A percentile compares a stretch with the other conserved stretches of the same genome.
phyloP scores from a whole-genome alignment of 1,140 invertebrate genomes.

The Leptinotarsa lineolata region DNA sequence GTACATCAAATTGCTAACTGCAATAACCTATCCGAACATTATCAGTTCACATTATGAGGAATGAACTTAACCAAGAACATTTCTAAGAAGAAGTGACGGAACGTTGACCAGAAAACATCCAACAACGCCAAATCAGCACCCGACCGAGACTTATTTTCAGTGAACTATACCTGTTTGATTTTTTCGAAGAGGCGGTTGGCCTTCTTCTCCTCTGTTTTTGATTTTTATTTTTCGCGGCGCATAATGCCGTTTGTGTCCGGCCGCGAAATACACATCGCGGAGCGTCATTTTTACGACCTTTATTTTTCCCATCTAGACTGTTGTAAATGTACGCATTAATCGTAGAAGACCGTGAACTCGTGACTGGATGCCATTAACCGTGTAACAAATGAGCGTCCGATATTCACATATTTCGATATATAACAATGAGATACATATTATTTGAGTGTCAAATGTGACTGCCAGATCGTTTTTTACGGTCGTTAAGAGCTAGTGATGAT shows the following conservation, averaged over 20 bases:
- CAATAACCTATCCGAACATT: no score
- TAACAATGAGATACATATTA: background rate
- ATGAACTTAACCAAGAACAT: no score
- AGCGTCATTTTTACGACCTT: constrained; percentile 5
- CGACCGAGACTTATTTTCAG: background rate
- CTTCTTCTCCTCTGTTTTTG: background rate
- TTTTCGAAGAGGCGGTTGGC: constrained; percentile 5
- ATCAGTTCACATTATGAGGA: no score
- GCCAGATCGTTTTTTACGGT: background rate
- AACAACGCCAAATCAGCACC: no score
- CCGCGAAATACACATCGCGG: background rate
- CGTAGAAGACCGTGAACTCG: background rate
- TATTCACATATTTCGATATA: background rate
- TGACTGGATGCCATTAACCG: background rate
- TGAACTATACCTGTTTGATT: background rate
- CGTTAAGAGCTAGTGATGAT: background rate
- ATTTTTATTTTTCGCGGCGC: background rate
- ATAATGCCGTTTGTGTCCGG: background rate
- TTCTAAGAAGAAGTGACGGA: no score
- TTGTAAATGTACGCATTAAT: constrained; percentile 3
- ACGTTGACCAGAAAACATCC: no score
- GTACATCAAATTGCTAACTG: no score
- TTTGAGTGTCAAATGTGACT: background rate
- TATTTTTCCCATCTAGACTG: constrained; percentile 6
- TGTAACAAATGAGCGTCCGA: background rate